Evolutionary conservation across 2,888 invertebrate species (phyloP), one percentile per base, ranked within the genome.

Genomic region (Camptogramma bilineatum): DNA sequence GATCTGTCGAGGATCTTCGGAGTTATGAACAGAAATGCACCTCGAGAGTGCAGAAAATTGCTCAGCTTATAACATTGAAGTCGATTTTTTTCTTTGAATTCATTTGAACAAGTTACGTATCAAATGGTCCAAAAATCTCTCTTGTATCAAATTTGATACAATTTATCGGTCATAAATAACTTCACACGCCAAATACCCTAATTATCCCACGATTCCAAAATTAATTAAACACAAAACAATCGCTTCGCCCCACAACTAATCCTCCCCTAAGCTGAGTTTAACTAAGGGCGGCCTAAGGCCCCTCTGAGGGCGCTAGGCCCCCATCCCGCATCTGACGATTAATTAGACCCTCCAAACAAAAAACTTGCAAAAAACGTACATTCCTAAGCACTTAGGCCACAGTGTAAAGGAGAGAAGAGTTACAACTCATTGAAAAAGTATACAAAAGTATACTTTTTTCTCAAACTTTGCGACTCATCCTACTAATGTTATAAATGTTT

Each of bases 321-420:
- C 62, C 46, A 57, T 7, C 47, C 62, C 55, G 34, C 52, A 55
- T 64, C 51, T 44, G 71, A 68, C 75, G 73, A 76, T 74, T 75
- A 76, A 78, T 74, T 74, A 78, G 72, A 68, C 75, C 68, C 66
- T 63, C 47, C 66, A 68, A 68, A 78, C 75, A 79, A 80, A 76
- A 78, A 72, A 24, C 56, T 57, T 9, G 63, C 53, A 64, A 64
- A 65, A 65, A 68, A 58, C 50, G 46, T n/a, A 73, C 80, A 75
- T 69, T 70, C 73, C 74, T 73, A 69, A 68, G 73, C 76, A 76
- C 74, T 72, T 62, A 65, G 39, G 24, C n/a, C 44, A 64, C 59
- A 66, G 71, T 52, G 56, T 34, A 10, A 10, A 21, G n/a, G 0
- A n/a, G 9, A 1, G 16, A 9, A 56, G 48, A 39, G 34, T 5